Base-by-base conservation (phyloP, 2,797 vertebrate genomes). In the Lycodopsis pacificus region DNA sequence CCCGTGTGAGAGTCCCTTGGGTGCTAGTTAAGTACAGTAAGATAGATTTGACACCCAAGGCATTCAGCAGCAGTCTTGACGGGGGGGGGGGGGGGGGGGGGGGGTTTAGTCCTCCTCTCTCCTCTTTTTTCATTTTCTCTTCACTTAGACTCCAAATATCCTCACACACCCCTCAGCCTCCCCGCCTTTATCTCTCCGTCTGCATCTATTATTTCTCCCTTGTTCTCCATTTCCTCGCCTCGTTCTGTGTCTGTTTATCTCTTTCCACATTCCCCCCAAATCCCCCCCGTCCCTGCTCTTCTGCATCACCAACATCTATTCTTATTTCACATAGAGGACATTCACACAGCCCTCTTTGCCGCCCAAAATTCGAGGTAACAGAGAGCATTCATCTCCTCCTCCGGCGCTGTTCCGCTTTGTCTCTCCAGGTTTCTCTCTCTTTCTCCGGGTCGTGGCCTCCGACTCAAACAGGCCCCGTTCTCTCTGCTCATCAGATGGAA, bases 11-110 rank as follows among this genome's bases (percentile, higher is more conserved):
- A 36, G 65, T 88, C 88, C 84, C 84, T 20, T 1, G 73, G 80
- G 90, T 81, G 75, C 71, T 84, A 83, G 90, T 90, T 89, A 90
- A 91, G 89, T 91, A 89, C 83, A 89, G 77, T 84, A 87, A 91
- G 88, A 91, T 89, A 88, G 83, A 92, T 92, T 68, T 85, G 87
- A 86, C 86, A 81, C 83, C 80, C 36, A 73, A 71, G 83, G 90
- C 89, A 65, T 83, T 80, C 81, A 83, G 84, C 59, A 62, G 62
- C 22, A 89, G 74, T 80, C 74, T 74, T 51, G 71, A 46, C 7
- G 2, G 57, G 40, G 2, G 57, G 40, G 77, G 83, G 66, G 80
- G 70, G 2, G 57, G 40, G 2, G 57, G 40, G 77, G 83, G 66
- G 80, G 70, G 80, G 89, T 86, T 69, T 48, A 70, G 56, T 66